Conservation (phyloP, 2,888 invertebrate genomes). For the Heliconius hortense region DNA sequence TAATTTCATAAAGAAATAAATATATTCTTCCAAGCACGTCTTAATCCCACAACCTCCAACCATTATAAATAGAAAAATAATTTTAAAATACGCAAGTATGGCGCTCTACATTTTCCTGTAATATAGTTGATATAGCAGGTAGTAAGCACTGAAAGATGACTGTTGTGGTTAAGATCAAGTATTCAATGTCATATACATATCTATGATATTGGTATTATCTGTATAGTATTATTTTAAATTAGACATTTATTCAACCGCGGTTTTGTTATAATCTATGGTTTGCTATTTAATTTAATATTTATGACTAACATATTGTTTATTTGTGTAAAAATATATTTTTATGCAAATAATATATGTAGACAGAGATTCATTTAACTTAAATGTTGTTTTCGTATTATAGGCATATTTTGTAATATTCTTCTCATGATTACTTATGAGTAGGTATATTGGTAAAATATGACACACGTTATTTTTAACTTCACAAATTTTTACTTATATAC, state of each 20-base stretch:
- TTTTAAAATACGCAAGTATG: not conserved
- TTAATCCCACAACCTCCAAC: not conserved
- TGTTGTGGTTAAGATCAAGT: constrained; percentile 47
- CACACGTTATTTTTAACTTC: not conserved
- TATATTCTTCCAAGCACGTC: not conserved
- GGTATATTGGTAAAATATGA: not conserved
- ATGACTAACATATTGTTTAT: not conserved
- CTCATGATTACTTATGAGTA: not conserved
- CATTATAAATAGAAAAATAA: not conserved
- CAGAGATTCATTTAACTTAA: not conserved
- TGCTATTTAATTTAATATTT: not conserved
- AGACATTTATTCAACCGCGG: not conserved
- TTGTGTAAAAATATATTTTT: not conserved
- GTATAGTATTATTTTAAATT: not conserved
- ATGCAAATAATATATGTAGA: not conserved
- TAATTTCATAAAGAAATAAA: too few relatives aligned
- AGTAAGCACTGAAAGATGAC: constrained; percentile 51
- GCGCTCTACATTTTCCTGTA: not conserved
- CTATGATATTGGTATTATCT: not conserved
- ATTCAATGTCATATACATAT: constrained; percentile 11
- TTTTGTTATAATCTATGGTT: not conserved
- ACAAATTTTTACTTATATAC: too few relatives aligned
- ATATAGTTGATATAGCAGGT: constrained; percentile 43
- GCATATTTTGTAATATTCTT: not conserved
- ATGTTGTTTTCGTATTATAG: not conserved